These are phyloP conservation scores for Muscina levida DNA, from an alignment of 2,888 invertebrate species.

Conservation along the genomic window DNA sequence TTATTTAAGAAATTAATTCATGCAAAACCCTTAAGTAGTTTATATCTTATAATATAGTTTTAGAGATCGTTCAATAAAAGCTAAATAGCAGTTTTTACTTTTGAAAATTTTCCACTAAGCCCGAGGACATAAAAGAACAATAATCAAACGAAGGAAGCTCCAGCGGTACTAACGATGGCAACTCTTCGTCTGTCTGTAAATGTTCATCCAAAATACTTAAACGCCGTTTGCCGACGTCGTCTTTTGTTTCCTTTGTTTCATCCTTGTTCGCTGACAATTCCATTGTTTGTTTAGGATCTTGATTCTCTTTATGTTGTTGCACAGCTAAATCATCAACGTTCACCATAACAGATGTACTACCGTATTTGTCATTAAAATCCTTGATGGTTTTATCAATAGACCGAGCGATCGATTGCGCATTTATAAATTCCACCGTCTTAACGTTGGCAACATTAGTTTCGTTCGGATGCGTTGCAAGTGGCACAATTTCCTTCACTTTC, in stretches of 20 bases:
- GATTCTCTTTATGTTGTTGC: conserved; percentile 57
- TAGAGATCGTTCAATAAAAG: too few species aligned
- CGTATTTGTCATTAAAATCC: conserved; percentile 76
- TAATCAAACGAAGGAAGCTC: conserved; percentile 77
- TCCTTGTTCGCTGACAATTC: conserved; percentile 23
- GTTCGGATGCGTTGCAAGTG: conserved; percentile 61
- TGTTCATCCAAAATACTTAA: conserved; percentile 46
- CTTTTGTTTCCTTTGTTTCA: conserved; percentile 27
- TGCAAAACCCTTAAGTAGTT: too few species aligned
- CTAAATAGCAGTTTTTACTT: conserved; percentile 62
- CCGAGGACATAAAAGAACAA: conserved; percentile 70
- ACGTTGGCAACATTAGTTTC: conserved; percentile 1
- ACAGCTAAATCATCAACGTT: conserved; percentile 27
- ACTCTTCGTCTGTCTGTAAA: conserved; percentile 67
- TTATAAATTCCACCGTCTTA: conserved; percentile 62
- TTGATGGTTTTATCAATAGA: conserved; percentile 77
- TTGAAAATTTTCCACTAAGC: conserved; percentile 70
- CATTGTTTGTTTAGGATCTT: conserved; percentile 31
- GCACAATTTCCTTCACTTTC: conserved; percentile 72
- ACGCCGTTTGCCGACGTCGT: conserved; percentile 13
- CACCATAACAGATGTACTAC: conserved; percentile 61
- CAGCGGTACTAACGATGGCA: conserved; percentile 76
- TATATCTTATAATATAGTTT: neutral
- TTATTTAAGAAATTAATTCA: too few species aligned
- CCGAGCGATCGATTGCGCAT: conserved; percentile 74